Base-by-base conservation (phyloP, 2,113 vertebrate genomes). In the Phalacrocorax aristotelis region DNA sequence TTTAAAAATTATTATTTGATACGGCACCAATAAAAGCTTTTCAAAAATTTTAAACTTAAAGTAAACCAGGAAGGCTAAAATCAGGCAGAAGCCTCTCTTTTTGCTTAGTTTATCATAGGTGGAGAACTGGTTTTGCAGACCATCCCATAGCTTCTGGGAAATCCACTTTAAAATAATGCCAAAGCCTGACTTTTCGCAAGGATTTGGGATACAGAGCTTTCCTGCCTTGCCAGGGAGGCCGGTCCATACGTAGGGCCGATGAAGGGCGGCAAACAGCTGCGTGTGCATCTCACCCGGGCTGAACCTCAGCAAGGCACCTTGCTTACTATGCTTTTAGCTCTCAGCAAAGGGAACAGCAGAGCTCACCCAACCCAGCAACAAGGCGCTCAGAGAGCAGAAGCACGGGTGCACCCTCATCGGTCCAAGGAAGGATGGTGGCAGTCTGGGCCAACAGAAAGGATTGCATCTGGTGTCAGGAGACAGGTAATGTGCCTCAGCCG, bases 321-420 rank as follows among this genome's bases (percentile, higher is more conserved):
- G 2, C 11, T 82, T 46, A 15, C 20, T 49, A 48, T 29, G 10
- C 18, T 51, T 51, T 7, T 27, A 19, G 16, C 40, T 70, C 66
- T 46, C 65, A 70, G 60, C 12, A 52, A 13, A 80, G 44, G 15
- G 13, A 68, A 3, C 26, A 60, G 34, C 3, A 10, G n/a, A 36
- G 27, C 10, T 13, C 6, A 19, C 20, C 4, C 17, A 51, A 4
- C 17, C 19, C 25, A 18, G 22, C 16, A n/a, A 18, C 5, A 21
- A 55, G 29, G 7, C 40, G 42, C 36, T n/a, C 22, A 21, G 25
- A 5, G 13, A 34, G n/a, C 26, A 48, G 55, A 61, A 78, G 14
- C 7, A 13, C 0, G 0, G 38, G 8, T 58, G 13, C 13, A 61
- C 3, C 8, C 12, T 54, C 3, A 0, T 2, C n/a, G 19, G 6